Percentiles rank a stretch among this genome's conserved stretches.
phyloP scores from a whole-genome alignment of 2,888 invertebrate genomes.

The Ectropis crepuscularia region DNA sequence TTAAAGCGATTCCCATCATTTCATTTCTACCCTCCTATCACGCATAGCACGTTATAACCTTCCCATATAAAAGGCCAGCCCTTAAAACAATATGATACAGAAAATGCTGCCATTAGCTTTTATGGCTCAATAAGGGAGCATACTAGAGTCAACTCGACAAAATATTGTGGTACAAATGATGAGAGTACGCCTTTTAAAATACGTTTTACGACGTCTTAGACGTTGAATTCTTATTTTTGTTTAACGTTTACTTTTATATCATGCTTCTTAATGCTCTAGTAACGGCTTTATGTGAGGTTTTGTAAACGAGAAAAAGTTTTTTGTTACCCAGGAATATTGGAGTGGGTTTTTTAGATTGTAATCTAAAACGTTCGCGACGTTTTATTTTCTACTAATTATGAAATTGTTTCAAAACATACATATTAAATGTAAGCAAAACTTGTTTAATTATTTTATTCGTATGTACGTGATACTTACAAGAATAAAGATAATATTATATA shows the following conservation, averaged over 20 bases:
- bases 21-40: constrained; percentile 43
- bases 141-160: constrained; percentile 44
- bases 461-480: no score
- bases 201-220: constrained; percentile 34
- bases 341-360: not conserved
- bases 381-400: no score
- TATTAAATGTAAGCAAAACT: no score
- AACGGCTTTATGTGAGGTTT: constrained; percentile 22
- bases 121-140: constrained; percentile 56
- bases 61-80: constrained; percentile 48
- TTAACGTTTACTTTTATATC: constrained; percentile 29
- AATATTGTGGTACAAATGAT: constrained; percentile 49
- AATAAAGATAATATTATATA: no score
- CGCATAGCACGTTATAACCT: constrained; percentile 47
- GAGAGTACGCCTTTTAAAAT: constrained; percentile 39
- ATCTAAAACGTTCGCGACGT: no score
- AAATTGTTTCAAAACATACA: no score
- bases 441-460: no score
- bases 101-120: constrained; percentile 62
- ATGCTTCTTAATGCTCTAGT: constrained; percentile 21
- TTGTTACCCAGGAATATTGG: constrained; percentile 6
- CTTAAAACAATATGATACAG: constrained; percentile 66
- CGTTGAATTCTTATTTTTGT: constrained; percentile 29
- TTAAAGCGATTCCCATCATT: constrained; percentile 31
- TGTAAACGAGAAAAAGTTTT: constrained; percentile 16